Conservation (phyloP, 2,113 vertebrate species). For the Hemibagrus wyckioides region DNA sequence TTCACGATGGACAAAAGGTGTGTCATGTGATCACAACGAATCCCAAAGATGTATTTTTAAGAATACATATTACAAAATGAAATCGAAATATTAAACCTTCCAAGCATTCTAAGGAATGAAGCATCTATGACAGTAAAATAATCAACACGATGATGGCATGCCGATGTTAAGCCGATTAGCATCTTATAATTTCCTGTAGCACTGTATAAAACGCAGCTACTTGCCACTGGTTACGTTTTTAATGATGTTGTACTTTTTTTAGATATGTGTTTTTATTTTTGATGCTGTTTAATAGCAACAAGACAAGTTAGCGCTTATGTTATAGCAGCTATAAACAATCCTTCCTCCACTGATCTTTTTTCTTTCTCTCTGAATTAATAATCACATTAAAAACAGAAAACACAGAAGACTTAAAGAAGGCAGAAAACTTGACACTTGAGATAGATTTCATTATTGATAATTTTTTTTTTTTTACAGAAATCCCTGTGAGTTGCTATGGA, state of each 20-base stretch:
- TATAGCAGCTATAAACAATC: neutral
- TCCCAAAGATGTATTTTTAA: neutral
- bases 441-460: neutral
- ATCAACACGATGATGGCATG: neutral
- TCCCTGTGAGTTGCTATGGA: neutral
- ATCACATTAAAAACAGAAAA: too few species aligned
- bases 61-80: neutral
- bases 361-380: neutral
- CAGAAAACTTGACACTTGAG: neutral
- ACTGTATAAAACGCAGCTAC: neutral
- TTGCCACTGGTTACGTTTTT: neutral
- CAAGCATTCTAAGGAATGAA: neutral
- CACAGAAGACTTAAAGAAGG: neutral
- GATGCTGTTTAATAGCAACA: too few species aligned
- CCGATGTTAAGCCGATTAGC: neutral
- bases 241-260: neutral
- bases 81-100: neutral
- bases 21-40: neutral
- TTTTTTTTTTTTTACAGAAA: neutral
- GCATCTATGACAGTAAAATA: neutral
- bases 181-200: neutral
- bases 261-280: neutral
- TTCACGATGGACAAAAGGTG: constrained; percentile 4
- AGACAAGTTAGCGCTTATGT: neutral
- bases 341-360: neutral